Percentiles rank a stretch among this genome's conserved stretches.
Conservation (phyloP, 1,140 invertebrate genomes). For the Araneus ventricosus region DNA sequence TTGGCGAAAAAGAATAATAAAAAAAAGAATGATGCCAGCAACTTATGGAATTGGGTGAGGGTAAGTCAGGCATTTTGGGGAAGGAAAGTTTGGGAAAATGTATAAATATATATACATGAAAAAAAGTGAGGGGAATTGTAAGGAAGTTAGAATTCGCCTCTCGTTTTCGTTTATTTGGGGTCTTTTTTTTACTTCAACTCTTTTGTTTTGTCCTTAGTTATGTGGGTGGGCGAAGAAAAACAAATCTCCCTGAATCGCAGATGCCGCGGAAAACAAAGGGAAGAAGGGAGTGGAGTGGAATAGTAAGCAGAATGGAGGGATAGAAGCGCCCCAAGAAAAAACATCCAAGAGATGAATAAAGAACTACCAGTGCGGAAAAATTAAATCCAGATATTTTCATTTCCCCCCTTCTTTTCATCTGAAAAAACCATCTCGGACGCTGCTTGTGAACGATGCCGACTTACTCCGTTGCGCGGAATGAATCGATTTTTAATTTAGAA, state of each 20-base stretch:
- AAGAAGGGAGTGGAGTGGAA: not conserved
- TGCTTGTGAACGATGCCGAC: not conserved
- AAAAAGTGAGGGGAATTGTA: not conserved
- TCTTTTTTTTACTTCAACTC: conserved; percentile 4
- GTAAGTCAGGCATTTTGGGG: conserved; percentile 12
- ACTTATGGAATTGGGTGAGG: conserved; percentile 33
- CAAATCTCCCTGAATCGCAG: conserved; percentile 51
- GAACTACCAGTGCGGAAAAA: conserved; percentile 46
- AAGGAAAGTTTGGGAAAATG: conserved; percentile 25
- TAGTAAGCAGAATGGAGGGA: conserved; percentile 2
- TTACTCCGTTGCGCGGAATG: not conserved
- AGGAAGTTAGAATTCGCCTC: conserved; percentile 8
- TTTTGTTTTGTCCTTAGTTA: conserved; percentile 25
- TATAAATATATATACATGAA: conserved; percentile 16
- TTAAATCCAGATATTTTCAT: conserved; percentile 39
- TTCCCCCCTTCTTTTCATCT: not conserved
- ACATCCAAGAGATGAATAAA: conserved; percentile 49
- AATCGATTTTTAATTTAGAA: not conserved
- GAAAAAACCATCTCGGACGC: not conserved
- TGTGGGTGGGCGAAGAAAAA: conserved; percentile 21
- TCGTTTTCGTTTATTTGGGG: conserved; percentile 22
- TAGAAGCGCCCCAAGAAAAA: conserved; percentile 36
- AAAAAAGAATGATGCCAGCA: not conserved
- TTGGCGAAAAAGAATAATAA: not conserved
- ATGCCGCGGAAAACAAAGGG: conserved; percentile 42